These are phyloP conservation scores for Stylophora pistillata DNA, from an alignment of 64 coral and sea anemone genomes.

Conservation along the genomic window DNA sequence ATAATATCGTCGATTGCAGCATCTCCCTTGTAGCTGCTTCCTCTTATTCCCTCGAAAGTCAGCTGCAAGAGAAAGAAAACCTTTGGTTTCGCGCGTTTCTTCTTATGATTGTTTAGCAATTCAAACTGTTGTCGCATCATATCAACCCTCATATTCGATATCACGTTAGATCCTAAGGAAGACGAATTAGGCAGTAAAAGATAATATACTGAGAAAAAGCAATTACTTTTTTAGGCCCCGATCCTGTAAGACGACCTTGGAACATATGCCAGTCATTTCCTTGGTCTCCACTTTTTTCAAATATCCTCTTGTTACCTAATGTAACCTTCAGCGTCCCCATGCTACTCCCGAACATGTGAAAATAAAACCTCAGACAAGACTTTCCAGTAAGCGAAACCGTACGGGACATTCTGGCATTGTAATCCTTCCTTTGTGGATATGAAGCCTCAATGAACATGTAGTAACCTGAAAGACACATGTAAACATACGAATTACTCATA, in stretches of 20 bases:
- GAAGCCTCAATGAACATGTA: conserved; percentile 56
- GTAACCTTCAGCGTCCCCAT: conserved; percentile 34
- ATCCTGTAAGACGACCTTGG: conserved; percentile 15
- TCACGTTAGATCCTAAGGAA: too few relatives aligned
- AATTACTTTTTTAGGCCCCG: neutral
- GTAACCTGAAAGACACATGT: neutral
- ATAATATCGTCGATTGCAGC: conserved; percentile 10
- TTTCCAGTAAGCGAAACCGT: conserved; percentile 4
- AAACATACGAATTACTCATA: too few relatives aligned
- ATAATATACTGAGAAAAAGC: too few relatives aligned
- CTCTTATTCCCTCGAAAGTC: conserved; percentile 20
- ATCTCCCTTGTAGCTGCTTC: conserved; percentile 6
- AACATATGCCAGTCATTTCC: conserved; percentile 31
- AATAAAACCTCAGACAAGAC: conserved; percentile 52
- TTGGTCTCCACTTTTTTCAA: conserved; percentile 30
- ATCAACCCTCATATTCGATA: too few relatives aligned
- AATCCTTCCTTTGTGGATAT: neutral
- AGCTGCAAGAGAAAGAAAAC: neutral
- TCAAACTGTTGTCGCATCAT: too few relatives aligned
- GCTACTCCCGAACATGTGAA: conserved; percentile 47
- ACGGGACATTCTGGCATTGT: conserved; percentile 30
- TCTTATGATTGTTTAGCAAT: too few relatives aligned
- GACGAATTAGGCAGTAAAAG: too few relatives aligned
- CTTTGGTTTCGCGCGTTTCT: too few relatives aligned
- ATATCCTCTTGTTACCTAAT: conserved; percentile 16